Base-by-base conservation (phyloP, 2,888 invertebrate species). In the Stictocephala bisonia region DNA sequence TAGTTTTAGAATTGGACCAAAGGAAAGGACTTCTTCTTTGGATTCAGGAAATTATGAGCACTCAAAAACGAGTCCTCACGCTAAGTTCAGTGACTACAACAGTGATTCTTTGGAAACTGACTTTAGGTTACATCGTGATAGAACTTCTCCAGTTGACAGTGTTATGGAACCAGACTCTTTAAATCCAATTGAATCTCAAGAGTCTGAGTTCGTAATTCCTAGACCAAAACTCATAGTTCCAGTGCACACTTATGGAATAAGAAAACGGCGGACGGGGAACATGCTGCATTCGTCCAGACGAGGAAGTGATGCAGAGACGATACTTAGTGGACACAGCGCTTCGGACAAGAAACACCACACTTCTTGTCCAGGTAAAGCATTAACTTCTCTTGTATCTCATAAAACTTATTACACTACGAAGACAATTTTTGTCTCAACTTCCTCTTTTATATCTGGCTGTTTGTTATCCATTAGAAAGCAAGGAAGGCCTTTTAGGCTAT, bases 201-300 rank as follows among this genome's bases (percentile, higher is more conserved):
- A 67, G 31, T 44, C 76, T 60, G 92, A 91, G 81, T 94, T 94
- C 84, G 88, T 90, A 77, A 95, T 95, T 83, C 95, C 95, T 3
- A 86, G 95, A 80, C 94, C 95, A 31, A 91, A 94, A 81, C 87
- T 95, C 79, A 93, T 95, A 82, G 94, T 94, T 78, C 94, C 95
- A 70, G 93, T 94, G 75, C 94, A 95, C 85, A 94, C 94, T 26
- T 94, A 94, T 82, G 94, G 93, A 71, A 88, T 90, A 75, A 87
- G 93, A 77, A 91, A 91, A 81, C 86, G 94, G 76, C 87, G 93
- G 79, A 94, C 94, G 44, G 95, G 95, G 9, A 94, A 94, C 84
- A 79, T 77, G 70, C 67, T 77, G 50, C 75, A 74, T 13, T 73
- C 78, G 40, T 73, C 76, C 6, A 70, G 75, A 7, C 24, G 75